Percentiles rank a stretch among this genome's conserved stretches.
Conservation (phyloP, 2,888 invertebrate species). For the Chrysolina americana region DNA sequence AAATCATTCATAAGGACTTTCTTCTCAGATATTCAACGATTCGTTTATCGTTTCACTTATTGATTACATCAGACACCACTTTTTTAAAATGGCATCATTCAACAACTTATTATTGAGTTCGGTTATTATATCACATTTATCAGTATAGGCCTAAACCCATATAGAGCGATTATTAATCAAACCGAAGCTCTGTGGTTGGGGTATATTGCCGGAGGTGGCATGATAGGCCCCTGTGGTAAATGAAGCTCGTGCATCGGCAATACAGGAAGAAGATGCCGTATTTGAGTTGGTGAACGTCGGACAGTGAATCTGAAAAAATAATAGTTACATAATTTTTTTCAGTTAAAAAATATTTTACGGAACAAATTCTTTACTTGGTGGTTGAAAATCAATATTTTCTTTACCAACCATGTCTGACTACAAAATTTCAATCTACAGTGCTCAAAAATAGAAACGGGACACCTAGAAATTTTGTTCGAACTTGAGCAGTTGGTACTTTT, state of each 20-base stretch:
- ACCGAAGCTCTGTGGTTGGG: conserved; percentile 70
- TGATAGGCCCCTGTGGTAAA: conserved; percentile 65
- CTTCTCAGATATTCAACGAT: conserved; percentile 16
- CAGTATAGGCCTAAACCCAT: conserved; percentile 44
- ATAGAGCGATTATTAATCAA: conserved; percentile 57
- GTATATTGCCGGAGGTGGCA: conserved; percentile 68
- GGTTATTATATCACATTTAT: conserved; percentile 57
- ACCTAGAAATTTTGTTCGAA: too few species aligned
- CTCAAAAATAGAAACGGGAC: too few species aligned
- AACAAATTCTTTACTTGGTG: neutral
- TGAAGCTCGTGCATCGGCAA: conserved; percentile 70
- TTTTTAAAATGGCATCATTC: conserved; percentile 27
- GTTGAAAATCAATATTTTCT: too few species aligned
- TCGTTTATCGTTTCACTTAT: neutral
- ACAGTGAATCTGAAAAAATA: conserved; percentile 63
- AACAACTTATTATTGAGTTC: conserved; percentile 36
- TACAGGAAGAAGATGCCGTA: conserved; percentile 67
- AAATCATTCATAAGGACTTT: conserved; percentile 47
- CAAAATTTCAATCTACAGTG: too few species aligned
- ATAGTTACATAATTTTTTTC: neutral
- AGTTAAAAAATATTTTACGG: neutral
- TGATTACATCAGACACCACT: conserved; percentile 27
- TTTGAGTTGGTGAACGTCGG: conserved; percentile 68
- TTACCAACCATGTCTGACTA: too few species aligned
- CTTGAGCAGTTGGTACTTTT: too few species aligned